Base-by-base conservation (phyloP, 2,797 vertebrate species). In the Fistularia commersonii region DNA sequence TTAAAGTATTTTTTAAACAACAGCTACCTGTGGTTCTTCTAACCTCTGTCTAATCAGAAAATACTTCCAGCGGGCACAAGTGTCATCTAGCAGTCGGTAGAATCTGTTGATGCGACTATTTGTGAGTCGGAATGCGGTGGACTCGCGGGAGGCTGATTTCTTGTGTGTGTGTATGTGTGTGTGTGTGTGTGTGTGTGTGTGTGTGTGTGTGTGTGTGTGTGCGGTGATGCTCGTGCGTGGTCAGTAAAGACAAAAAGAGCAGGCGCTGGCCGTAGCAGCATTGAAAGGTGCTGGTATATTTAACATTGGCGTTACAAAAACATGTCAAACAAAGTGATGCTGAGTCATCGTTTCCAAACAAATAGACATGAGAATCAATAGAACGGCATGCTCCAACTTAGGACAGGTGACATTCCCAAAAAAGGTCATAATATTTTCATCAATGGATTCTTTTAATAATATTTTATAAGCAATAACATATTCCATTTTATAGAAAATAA, bases 401-500 rank as follows among this genome's bases (percentile, higher is more conserved):
- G 58, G 69, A 85, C 81, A 73, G 87, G 87, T 83, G 82, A 89
- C 84, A 81, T 87, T 88, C 83, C 79, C 77, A 82, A 90, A 88
- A 90, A 84, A 82, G 64, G 59, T 79, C 46, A 3, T 80, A 73
- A 67, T 72, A 62, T 79, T 87, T 79, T 77, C 73, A 77, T 89
- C 75, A 79, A 79, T 82, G 77, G 81, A 85, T 87, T 84, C 75
- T 91, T 91, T 91, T 90, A 90, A 91, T 91, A 90, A 90, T 85
- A 85, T 90, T 91, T 91, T 90, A 89, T 91, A 91, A 89, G 89
- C 91, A 92, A 92, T 91, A 90, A 92, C 91, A 89, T 90, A 90
- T 90, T 91, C 86, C 84, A 89, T 91, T 89, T 92, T 91, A 92
- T 92, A 92, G 88, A 92, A 92, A 92, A 92, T 92, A 92, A 92